A percentile compares a stretch with the other conserved stretches of the same genome.
Evolutionary conservation across 2,113 vertebrate species (phyloP).

Genomic region (Muscicapa adusta): DNA sequence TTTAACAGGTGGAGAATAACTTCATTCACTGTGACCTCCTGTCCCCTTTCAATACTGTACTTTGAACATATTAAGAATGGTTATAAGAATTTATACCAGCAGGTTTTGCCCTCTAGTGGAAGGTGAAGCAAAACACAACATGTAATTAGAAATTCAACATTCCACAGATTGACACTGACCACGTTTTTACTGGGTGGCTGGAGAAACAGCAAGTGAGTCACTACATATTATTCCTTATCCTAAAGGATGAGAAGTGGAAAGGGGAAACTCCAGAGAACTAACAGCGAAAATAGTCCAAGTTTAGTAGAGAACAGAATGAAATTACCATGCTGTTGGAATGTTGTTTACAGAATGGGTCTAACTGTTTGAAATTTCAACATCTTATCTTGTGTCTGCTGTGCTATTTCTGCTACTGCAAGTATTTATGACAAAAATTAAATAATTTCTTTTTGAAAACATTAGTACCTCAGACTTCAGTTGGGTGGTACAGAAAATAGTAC

Average conservation of each 20-base stretch:
- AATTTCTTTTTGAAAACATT: neutral
- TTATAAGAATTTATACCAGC: neutral
- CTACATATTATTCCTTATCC: neutral
- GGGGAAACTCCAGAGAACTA: neutral
- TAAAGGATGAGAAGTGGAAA: neutral
- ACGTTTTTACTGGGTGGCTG: neutral
- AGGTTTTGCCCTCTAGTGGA: constrained; percentile 53
- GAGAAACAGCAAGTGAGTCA: neutral
- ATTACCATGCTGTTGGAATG: neutral
- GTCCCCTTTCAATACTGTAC: neutral
- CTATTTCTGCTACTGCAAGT: neutral
- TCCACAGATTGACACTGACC: neutral
- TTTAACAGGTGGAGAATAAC: neutral
- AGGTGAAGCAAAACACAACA: neutral
- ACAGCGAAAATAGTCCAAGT: neutral
- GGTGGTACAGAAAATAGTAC: neutral
- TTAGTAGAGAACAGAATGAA: neutral
- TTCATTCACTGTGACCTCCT: neutral
- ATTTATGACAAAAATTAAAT: neutral
- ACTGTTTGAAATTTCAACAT: neutral
- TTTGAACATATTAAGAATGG: neutral
- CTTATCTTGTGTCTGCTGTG: neutral
- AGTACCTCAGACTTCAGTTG: neutral
- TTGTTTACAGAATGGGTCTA: neutral
- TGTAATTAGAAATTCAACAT: neutral